Conservation (phyloP, 23 tunicate genomes). For the Trididemnum nubilum region DNA sequence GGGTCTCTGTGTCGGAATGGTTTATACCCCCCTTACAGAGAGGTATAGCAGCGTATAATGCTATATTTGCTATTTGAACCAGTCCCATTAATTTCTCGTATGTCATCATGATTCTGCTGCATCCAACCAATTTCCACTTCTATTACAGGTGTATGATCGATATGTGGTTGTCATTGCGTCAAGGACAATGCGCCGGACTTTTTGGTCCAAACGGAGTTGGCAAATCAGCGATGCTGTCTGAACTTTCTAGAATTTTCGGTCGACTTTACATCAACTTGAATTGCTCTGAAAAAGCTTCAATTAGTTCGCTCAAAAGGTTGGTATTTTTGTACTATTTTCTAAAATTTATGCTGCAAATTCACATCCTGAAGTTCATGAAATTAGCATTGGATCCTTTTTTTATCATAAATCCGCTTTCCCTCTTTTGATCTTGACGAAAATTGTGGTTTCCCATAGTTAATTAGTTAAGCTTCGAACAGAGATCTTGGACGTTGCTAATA, state of each 20-base stretch:
- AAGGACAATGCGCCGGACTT: conserved; percentile 61
- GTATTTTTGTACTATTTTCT: no score
- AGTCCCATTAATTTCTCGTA: no score
- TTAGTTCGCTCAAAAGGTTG: conserved; percentile 51
- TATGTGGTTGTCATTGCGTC: conserved; percentile 41
- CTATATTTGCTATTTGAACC: neutral
- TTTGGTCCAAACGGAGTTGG: conserved; percentile 75
- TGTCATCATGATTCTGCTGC: no score
- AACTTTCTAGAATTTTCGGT: conserved; percentile 74
- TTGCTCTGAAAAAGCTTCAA: conserved; percentile 43
- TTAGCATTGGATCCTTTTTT: no score
- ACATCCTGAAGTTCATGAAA: neutral
- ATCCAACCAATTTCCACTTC: no score
- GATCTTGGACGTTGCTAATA: no score
- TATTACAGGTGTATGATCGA: conserved; percentile 68
- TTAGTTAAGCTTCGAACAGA: no score
- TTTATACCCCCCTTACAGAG: conserved; percentile 71
- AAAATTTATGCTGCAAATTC: no score
- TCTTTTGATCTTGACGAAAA: no score
- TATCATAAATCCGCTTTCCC: no score
- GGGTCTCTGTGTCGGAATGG: conserved; percentile 40
- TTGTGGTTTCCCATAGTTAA: no score
- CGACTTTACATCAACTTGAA: conserved; percentile 58
- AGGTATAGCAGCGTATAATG: conserved; percentile 32
- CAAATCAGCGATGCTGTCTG: conserved; percentile 52